These are phyloP conservation scores for Thalassarche chlororhynchos DNA, from an alignment of 2,113 vertebrate genomes.

Conservation along the genomic window DNA sequence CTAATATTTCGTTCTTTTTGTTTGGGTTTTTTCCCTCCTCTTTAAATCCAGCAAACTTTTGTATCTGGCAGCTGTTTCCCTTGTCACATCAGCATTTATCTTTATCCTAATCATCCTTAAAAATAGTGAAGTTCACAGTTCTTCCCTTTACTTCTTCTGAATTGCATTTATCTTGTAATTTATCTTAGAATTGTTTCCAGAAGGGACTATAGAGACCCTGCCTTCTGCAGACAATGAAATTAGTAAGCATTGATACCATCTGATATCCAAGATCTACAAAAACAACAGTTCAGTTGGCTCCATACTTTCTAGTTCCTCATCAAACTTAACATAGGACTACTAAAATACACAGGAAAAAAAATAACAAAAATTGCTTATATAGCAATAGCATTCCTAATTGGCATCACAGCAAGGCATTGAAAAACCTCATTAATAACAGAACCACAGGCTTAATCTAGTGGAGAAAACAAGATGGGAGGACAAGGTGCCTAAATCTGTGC, in stretches of 20 bases:
- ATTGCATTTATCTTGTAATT: background rate
- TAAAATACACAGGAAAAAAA: background rate
- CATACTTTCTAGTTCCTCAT: background rate
- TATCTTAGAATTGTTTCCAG: background rate
- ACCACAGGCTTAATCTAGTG: background rate
- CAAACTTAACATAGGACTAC: background rate
- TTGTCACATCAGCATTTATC: background rate
- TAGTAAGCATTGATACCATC: background rate
- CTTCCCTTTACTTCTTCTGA: background rate
- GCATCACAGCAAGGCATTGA: background rate
- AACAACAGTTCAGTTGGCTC: background rate
- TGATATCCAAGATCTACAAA: background rate
- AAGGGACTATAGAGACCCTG: background rate
- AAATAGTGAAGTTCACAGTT: background rate
- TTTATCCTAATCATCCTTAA: background rate
- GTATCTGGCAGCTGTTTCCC: background rate
- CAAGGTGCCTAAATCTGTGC: background rate
- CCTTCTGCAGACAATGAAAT: background rate
- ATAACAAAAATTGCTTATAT: background rate
- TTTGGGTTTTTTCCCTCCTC: background rate
- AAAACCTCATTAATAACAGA: background rate
- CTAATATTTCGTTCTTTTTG: background rate
- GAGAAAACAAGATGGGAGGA: background rate
- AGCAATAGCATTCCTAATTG: background rate
- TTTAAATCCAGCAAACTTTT: background rate